Conservation (phyloP, 1,140 invertebrate species). For the Pseudomyrmex pallidus region DNA sequence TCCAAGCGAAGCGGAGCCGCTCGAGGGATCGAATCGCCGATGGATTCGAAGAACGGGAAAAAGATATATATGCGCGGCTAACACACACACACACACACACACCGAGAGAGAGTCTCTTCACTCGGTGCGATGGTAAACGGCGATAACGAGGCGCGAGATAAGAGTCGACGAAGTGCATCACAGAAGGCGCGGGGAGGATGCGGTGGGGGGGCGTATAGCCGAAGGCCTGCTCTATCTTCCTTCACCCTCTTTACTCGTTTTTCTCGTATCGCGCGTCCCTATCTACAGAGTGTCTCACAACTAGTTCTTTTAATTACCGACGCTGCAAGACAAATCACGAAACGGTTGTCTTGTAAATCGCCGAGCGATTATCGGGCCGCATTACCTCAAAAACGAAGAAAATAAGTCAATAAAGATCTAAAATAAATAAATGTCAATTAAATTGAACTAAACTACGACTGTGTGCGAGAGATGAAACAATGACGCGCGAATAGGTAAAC, state of each 20-base stretch:
- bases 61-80: conserved; percentile 41
- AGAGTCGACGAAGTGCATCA: conserved; percentile 68
- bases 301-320: conserved; percentile 2
- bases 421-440: too few relatives aligned
- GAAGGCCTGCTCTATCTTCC: conserved; percentile 38
- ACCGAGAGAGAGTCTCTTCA: conserved; percentile 22
- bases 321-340: not conserved
- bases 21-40: conserved; percentile 62
- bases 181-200: conserved; percentile 27
- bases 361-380: not conserved
- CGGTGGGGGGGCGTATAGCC: conserved; percentile 9
- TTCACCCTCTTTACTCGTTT: not conserved
- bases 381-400: not conserved
- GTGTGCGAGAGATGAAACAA: conserved; percentile 18
- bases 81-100: not conserved
- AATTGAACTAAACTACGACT: not conserved
- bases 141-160: conserved; percentile 78
- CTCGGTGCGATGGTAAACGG: conserved; percentile 72
- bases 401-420: too few relatives aligned
- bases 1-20: conserved; percentile 33
- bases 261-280: conserved; percentile 49
- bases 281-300: conserved; percentile 58
- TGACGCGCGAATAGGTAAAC: conserved; percentile 24
- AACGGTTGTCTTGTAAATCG: conserved; percentile 1
- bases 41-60: conserved; percentile 61